These are phyloP conservation scores for Balaenoptera acutorostrata DNA, from an alignment of 2,113 vertebrate genomes.

Conservation along the genomic window DNA sequence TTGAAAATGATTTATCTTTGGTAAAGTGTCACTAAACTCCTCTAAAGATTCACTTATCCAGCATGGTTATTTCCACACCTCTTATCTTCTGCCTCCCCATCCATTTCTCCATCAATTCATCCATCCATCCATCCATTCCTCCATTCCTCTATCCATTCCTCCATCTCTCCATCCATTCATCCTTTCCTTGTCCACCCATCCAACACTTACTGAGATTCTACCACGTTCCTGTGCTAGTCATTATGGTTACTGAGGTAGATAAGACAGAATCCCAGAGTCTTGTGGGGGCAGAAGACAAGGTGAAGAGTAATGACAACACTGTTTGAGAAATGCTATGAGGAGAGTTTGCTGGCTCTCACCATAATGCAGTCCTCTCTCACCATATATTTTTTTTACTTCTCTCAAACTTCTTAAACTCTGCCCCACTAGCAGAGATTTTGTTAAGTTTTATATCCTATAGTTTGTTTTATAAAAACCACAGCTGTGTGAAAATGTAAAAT, in stretches of 20 bases:
- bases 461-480: not conserved
- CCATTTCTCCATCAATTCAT: not conserved
- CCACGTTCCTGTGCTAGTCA: not conserved
- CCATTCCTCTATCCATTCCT: no score
- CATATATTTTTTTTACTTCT: not conserved
- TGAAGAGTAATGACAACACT: no score
- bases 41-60: not conserved
- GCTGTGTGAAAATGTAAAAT: not conserved
- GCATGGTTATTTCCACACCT: not conserved
- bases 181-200: not conserved
- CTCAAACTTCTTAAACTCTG: not conserved
- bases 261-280: not conserved
- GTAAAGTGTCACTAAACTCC: not conserved
- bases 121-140: accelerated
- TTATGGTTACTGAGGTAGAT: not conserved
- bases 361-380: not conserved
- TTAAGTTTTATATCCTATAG: not conserved
- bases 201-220: not conserved
- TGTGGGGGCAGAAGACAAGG: not conserved
- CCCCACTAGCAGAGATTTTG: not conserved
- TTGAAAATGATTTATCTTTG: not conserved
- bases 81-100: not conserved
- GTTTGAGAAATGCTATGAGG: not conserved
- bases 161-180: no score
- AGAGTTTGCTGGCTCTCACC: not conserved